Conservation (phyloP, 2,113 vertebrate genomes). For the Mus musculus region DNA sequence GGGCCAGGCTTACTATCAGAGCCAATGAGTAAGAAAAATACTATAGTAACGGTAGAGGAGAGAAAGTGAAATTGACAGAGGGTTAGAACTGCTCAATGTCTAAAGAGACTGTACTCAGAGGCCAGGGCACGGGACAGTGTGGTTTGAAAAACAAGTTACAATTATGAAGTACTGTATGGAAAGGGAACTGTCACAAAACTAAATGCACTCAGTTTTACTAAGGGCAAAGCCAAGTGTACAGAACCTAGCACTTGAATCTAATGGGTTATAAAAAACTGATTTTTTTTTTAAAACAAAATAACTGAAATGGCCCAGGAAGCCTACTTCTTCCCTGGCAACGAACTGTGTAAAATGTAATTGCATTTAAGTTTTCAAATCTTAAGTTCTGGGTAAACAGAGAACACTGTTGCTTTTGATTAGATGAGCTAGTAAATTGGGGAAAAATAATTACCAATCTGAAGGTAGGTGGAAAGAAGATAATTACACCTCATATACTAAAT, state of each 20-base stretch:
- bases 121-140: neutral
- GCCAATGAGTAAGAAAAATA: conserved; percentile 93
- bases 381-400: conserved; percentile 51
- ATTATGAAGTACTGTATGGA: conserved; percentile 22
- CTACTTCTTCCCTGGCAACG: conserved; percentile 15
- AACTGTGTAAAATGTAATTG: conserved; percentile 42
- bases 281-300: conserved; percentile 50
- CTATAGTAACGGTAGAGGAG: conserved; percentile 84
- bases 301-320: neutral
- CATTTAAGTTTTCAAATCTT: conserved; percentile 59
- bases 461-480: neutral
- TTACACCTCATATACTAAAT: conserved; percentile 22
- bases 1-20: conserved; percentile 92
- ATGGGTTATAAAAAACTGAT: neutral
- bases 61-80: conserved; percentile 64
- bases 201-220: neutral
- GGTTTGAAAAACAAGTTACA: conserved; percentile 47
- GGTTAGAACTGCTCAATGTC: conserved; percentile 65
- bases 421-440: neutral
- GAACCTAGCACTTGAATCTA: conserved; percentile 51
- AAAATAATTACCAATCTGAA: neutral
- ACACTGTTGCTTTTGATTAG: conserved; percentile 40
- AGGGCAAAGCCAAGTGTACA: neutral
- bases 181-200: conserved; percentile 11
- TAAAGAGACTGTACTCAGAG: conserved; percentile 42